Conservation (phyloP, 92 coral and sea anemone species). For the Porites cylindrica region DNA sequence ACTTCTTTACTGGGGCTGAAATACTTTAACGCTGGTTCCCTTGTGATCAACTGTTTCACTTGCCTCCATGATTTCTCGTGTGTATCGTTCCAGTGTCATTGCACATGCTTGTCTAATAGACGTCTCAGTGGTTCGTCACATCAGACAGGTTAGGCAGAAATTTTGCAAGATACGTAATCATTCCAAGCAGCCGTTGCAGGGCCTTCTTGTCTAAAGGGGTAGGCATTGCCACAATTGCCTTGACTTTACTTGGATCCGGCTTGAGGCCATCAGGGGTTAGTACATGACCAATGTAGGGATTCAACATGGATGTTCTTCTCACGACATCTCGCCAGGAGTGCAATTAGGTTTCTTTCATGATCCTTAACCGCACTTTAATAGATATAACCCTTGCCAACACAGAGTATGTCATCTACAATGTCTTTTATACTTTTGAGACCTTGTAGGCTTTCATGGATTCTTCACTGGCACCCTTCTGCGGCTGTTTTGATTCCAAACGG, state of each 20-base stretch:
- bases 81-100: slow-evolving; percentile 12
- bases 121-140: slow-evolving; percentile 26
- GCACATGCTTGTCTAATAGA: not conserved
- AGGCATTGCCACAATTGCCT: slow-evolving; percentile 36
- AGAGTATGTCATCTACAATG: slow-evolving; percentile 29
- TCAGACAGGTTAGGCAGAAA: slow-evolving; percentile 48
- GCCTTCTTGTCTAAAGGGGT: slow-evolving; percentile 34
- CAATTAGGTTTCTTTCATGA: slow-evolving; percentile 19
- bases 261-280: slow-evolving; percentile 44
- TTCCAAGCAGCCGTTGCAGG: slow-evolving; percentile 38
- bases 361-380: slow-evolving; percentile 11
- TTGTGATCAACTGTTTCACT: slow-evolving; percentile 10
- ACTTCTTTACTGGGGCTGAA: slow-evolving; percentile 1
- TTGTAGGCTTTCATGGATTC: slow-evolving; percentile 14
- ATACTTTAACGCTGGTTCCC: slow-evolving; percentile 23
- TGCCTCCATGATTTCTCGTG: slow-evolving; percentile 4
- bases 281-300: slow-evolving; percentile 50
- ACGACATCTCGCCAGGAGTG: slow-evolving; percentile 18
- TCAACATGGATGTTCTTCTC: slow-evolving; percentile 22
- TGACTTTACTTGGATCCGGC: slow-evolving; percentile 42
- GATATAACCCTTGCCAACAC: slow-evolving; percentile 16
- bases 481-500: too few species aligned
- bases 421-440: slow-evolving; percentile 7
- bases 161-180: slow-evolving; percentile 25
- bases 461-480: not conserved